phyloP scores from a whole-genome alignment of 2,113 vertebrate species.

The Salminus brasiliensis region DNA sequence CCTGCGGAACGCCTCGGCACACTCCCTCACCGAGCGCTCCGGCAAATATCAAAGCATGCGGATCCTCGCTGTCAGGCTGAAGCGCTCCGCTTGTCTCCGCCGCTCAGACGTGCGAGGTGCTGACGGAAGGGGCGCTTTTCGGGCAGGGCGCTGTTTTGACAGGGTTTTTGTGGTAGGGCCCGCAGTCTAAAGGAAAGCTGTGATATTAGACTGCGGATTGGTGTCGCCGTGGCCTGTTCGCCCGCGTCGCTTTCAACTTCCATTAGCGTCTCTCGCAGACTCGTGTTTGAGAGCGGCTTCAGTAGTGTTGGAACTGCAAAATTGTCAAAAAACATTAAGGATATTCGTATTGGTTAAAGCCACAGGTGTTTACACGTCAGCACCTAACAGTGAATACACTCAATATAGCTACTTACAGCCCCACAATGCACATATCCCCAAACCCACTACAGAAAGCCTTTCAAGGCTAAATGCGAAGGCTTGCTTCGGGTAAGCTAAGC shows the following conservation, averaged over 20 bases:
- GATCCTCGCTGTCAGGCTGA: conserved; percentile 54
- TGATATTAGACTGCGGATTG: neutral
- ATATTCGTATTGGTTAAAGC: too few species aligned
- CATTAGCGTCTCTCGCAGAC: neutral
- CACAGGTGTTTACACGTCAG: too few species aligned
- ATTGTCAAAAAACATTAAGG: too few species aligned
- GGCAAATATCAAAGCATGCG: conserved; percentile 60
- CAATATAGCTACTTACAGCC: too few species aligned
- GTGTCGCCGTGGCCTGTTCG: neutral
- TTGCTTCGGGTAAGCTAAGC: too few species aligned
- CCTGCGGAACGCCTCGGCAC: conserved; percentile 59
- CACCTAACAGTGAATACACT: too few species aligned
- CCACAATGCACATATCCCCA: too few species aligned
- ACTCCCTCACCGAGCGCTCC: conserved; percentile 62
- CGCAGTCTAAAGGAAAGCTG: neutral
- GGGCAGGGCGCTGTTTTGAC: conserved; percentile 11
- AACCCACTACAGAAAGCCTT: too few species aligned
- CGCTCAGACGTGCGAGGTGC: neutral
- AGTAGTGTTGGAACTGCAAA: neutral
- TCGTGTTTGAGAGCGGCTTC: neutral
- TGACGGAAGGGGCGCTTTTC: conserved; percentile 7
- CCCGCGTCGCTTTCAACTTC: neutral
- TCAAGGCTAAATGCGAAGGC: too few species aligned
- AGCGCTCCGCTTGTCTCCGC: conserved; percentile 54
- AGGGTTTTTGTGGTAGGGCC: neutral